Evolutionary conservation across 2,888 invertebrate genomes (phyloP).

Genomic region (Caenorhabditis parvicauda): DNA sequence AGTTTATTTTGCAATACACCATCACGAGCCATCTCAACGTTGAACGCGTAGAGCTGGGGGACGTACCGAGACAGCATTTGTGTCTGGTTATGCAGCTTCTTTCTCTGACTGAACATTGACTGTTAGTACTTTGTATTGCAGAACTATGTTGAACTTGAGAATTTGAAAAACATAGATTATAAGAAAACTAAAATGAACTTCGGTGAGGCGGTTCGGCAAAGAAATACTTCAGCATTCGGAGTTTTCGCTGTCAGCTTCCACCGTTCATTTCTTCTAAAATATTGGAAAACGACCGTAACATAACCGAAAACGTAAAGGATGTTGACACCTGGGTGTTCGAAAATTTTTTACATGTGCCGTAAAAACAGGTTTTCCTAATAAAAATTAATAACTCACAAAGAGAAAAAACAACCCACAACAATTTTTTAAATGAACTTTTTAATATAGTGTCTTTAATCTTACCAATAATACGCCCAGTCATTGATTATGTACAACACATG

Average conservation of each 20-base stretch:
- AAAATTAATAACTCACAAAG: no score
- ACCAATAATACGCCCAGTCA: conserved; percentile 87
- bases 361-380: no score
- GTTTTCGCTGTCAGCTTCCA: no score
- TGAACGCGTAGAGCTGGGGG: conserved; percentile 95
- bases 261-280: no score
- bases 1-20: conserved; percentile 65
- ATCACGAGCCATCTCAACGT: conserved; percentile 73
- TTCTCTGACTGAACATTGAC: conserved; percentile 78
- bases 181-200: neutral
- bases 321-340: no score
- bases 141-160: conserved; percentile 1
- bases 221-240: no score
- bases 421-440: no score
- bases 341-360: no score
- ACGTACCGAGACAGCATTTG: conserved; percentile 90
- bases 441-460: conserved; percentile 1
- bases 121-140: neutral
- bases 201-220: neutral
- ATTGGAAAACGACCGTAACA: no score
- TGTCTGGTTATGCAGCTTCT: conserved; percentile 88
- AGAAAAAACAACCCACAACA: no score
- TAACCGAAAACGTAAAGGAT: no score
- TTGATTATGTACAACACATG: conserved; percentile 98
- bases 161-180: neutral